Percentiles rank a stretch among this genome's conserved stretches.
These are phyloP conservation scores for Melanaphis sacchari DNA, from an alignment of 1,140 invertebrate species.

Conservation along the genomic window DNA sequence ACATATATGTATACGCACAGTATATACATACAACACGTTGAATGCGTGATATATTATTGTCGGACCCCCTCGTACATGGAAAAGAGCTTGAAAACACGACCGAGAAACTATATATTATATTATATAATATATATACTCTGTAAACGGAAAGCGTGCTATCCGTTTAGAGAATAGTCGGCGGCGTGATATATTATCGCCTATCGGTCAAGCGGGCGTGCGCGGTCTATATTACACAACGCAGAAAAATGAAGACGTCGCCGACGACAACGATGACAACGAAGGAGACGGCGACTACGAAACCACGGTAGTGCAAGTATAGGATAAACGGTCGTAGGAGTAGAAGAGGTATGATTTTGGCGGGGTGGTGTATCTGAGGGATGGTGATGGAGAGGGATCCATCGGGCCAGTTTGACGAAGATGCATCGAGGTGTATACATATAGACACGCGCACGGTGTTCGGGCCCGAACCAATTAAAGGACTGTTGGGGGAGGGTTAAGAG, in stretches of 20 bases:
- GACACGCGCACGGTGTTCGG: neutral
- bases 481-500: neutral
- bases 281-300: neutral
- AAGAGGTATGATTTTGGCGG: neutral
- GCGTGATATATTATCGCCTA: conserved; percentile 1
- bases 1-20: neutral
- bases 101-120: neutral
- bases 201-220: neutral
- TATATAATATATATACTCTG: neutral
- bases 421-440: neutral
- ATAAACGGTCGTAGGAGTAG: neutral
- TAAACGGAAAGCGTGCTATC: neutral
- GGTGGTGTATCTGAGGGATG: neutral
- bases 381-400: neutral
- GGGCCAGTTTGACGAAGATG: conserved; percentile 41
- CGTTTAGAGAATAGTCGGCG: neutral
- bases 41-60: conserved; percentile 47
- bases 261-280: neutral
- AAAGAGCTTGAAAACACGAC: conserved; percentile 13
- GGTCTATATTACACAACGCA: neutral
- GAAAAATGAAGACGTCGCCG: neutral
- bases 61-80: neutral
- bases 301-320: neutral
- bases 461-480: conserved; percentile 25
- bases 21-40: neutral